Evolutionary conservation across 2,113 vertebrate genomes (phyloP).

Genomic region (Onychorhynchus coronatus): DNA sequence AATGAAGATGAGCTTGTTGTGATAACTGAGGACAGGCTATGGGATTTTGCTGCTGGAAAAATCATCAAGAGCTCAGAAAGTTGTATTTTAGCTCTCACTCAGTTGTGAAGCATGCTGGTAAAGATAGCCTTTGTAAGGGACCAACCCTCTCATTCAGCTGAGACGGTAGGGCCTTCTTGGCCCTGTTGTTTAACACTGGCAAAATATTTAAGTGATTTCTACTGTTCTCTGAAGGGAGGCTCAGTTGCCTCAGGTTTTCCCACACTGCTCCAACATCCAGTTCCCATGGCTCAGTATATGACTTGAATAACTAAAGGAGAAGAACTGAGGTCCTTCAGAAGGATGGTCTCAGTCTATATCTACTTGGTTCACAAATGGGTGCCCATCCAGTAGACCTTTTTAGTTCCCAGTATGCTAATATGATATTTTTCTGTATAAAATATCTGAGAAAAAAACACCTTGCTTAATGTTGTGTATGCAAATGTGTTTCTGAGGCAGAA

Average conservation of each 20-base stretch:
- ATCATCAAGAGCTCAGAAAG: not conserved
- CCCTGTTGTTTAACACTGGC: not conserved
- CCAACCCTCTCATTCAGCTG: not conserved
- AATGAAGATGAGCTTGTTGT: not conserved
- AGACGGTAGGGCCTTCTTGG: not conserved
- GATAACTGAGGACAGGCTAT: not conserved
- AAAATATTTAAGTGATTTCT: not conserved
- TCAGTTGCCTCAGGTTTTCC: not conserved
- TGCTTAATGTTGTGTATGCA: not conserved
- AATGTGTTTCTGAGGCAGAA: not conserved
- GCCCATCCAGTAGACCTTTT: not conserved
- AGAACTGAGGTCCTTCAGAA: not conserved
- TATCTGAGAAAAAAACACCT: not conserved
- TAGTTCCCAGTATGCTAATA: not conserved
- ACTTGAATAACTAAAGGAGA: not conserved
- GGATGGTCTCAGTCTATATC: not conserved
- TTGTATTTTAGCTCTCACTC: not conserved
- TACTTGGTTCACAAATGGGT: not conserved
- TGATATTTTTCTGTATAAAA: not conserved
- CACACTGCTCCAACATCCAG: accelerated
- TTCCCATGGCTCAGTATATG: not conserved
- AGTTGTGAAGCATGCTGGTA: not conserved
- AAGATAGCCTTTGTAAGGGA: not conserved
- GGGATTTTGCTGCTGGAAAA: not conserved
- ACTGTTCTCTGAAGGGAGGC: not conserved